Conservation (phyloP, 2,888 invertebrate species). For the Portevinia maculata region DNA sequence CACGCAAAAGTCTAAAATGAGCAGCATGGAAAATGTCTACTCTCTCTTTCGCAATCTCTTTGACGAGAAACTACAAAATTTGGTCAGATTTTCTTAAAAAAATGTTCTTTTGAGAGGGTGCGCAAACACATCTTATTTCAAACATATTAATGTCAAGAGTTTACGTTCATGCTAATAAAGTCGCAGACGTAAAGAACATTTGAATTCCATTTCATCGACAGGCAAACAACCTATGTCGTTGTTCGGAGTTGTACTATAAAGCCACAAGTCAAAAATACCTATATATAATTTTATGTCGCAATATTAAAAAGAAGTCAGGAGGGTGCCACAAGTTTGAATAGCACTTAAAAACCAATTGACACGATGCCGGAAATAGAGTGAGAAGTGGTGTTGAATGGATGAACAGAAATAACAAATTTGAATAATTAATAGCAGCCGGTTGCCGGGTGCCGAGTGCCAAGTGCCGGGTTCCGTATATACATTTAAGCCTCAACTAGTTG, state of each 20-base stretch:
- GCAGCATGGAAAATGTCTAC: no score
- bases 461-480: no score
- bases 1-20: no score
- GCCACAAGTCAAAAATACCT: conserved; percentile 12
- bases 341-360: conserved; percentile 30
- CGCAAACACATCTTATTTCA: background rate
- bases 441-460: no score
- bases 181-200: background rate
- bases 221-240: conserved; percentile 15
- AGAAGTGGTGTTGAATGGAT: background rate
- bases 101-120: no score
- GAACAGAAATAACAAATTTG: background rate
- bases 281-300: conserved; percentile 20
- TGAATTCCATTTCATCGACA: conserved; percentile 1
- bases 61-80: no score
- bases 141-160: background rate
- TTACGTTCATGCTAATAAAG: background rate
- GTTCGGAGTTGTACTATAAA: conserved; percentile 26
- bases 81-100: no score
- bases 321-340: conserved; percentile 26
- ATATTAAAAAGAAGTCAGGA: conserved; percentile 24
- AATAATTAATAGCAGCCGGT: background rate
- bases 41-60: no score
- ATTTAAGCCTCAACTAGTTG: no score
- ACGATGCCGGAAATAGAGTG: conserved; percentile 33